phyloP scores from a whole-genome alignment of 2,113 vertebrate species.

The Varanus salvator region DNA sequence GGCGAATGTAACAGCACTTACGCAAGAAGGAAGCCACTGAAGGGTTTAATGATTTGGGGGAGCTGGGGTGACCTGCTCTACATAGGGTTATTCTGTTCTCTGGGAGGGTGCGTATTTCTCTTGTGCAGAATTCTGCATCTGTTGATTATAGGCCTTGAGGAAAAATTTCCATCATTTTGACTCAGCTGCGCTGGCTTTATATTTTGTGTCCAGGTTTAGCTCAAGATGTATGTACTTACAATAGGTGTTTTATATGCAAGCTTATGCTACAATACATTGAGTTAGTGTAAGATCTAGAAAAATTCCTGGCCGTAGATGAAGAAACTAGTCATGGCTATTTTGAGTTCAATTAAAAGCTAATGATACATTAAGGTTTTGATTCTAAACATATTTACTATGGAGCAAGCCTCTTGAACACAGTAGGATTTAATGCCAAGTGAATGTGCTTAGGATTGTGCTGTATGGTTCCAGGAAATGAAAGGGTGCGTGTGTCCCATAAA shows the following conservation, averaged over 20 bases:
- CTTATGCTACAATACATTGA: too few relatives aligned
- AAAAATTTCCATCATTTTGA: not conserved
- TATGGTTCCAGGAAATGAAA: not conserved
- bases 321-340: not conserved
- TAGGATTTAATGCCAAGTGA: not conserved
- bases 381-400: not conserved
- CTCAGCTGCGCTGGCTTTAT: not conserved
- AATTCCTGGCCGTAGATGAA: not conserved
- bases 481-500: not conserved
- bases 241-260: not conserved
- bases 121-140: not conserved
- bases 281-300: not conserved
- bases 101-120: not conserved
- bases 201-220: not conserved
- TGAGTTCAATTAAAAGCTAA: not conserved
- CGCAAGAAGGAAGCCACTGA: too few relatives aligned
- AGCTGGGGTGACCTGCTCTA: too few relatives aligned
- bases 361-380: not conserved
- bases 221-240: too few relatives aligned
- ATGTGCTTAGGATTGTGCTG: not conserved
- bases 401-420: not conserved
- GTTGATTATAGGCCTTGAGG: not conserved
- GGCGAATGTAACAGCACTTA: too few relatives aligned
- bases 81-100: too few relatives aligned
- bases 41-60: too few relatives aligned